Evolutionary conservation across 2,113 vertebrate species (phyloP), one percentile per base, ranked within the genome.

Genomic region (Mesitornis unicolor): DNA sequence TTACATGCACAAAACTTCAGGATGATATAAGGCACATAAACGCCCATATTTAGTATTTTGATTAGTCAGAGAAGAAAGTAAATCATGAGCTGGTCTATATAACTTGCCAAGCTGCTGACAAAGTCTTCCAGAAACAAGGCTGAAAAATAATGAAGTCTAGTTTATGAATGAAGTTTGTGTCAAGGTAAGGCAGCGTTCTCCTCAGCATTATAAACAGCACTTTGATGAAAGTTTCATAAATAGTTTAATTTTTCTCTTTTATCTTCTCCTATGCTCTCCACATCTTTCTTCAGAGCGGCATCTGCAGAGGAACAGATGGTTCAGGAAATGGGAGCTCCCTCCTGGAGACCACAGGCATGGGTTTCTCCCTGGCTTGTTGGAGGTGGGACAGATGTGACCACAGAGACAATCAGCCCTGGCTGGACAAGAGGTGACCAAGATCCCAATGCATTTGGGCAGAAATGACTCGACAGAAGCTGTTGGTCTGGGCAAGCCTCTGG

Each of bases 221-320:
- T 97, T 95, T 97, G 96, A 97, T 95, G 78, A 92, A 97, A 95
- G 40, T 96, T 97, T 96, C 95, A 97, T 83, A 15, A 91, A 76
- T 17, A 35, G 78, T 93, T 96, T 86, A 45, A 90, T 95, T 95
- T 96, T 96, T 96, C 97, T 78, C 92, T 97, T 96, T 96, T 82
- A 94, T 96, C 94, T 95, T 57, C 56, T 51, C 54, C 91, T 22
- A 16, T n/a, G 1, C 42, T 63, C 47, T 45, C 50, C 29, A 7
- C 16, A 15, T 33, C 61, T 79, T 53, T 50, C 38, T 45, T 29
- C 48, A 26, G 45, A 91, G 77, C 85, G 42, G 93, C 88, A 57
- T 8, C 40, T 7, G 8, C 57, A 16, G 50, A 28, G 50, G 36
- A 67, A 1, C 42, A 9, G 53, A 40, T 28, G 56, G 65, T 14